Conservation (phyloP, 2,888 invertebrate species). For the Nymphalis urticae region DNA sequence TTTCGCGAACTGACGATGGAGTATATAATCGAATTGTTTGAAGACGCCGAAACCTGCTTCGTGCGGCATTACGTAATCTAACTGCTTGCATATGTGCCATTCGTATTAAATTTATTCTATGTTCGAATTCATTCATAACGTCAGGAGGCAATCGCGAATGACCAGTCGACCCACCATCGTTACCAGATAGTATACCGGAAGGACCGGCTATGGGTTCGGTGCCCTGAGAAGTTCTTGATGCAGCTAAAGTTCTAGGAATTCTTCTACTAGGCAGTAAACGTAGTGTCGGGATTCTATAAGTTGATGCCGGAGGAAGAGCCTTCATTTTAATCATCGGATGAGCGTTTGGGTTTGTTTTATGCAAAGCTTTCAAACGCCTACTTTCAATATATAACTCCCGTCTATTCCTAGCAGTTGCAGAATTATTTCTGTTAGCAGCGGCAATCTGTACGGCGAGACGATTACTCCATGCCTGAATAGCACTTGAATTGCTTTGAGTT, state of each 20-base stretch:
- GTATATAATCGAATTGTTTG: constrained; percentile 72
- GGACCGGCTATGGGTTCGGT: constrained; percentile 63
- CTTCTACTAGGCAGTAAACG: constrained; percentile 56
- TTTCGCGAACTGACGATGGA: constrained; percentile 70
- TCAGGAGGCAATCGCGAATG: constrained; percentile 46
- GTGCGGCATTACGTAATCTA: constrained; percentile 65
- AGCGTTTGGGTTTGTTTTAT: constrained; percentile 67
- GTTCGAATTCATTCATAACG: constrained; percentile 60
- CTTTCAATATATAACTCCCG: constrained; percentile 68
- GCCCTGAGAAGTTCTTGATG: constrained; percentile 42
- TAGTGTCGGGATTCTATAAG: constrained; percentile 67
- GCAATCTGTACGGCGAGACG: constrained; percentile 75
- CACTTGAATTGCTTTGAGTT: constrained; percentile 34
- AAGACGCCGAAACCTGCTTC: constrained; percentile 65
- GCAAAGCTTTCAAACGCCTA: constrained; percentile 68
- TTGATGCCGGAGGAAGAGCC: constrained; percentile 59
- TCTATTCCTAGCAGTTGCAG: constrained; percentile 65
- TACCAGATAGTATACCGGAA: constrained; percentile 24
- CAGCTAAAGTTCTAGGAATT: constrained; percentile 40
- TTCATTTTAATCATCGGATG: constrained; percentile 66
- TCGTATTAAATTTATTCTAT: constrained; percentile 67
- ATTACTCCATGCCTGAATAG: constrained; percentile 64
- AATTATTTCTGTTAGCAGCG: constrained; percentile 72
- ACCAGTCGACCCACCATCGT: constrained; percentile 31
- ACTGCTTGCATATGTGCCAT: constrained; percentile 72